Base-by-base conservation (phyloP, 1,140 invertebrate species). In the Hylaeus volcanicus region DNA sequence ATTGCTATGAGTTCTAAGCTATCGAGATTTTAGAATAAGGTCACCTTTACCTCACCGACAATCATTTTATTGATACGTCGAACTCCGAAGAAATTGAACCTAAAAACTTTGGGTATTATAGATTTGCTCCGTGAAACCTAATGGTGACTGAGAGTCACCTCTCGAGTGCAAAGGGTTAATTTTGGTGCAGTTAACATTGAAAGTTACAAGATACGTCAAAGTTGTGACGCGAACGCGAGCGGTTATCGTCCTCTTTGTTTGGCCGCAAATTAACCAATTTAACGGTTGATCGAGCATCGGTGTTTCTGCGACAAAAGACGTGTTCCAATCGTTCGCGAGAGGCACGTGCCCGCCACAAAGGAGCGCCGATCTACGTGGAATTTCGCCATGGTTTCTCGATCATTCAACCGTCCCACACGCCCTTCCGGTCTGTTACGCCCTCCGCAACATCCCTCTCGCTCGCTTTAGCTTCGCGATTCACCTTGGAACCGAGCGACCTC, bases 371-470 rank as follows among this genome's bases (percentile, higher is more conserved):
- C 55, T 77, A 81, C 66, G 74, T 76, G 83, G 76, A 87, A 83
- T 87, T 85, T 79, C 70, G 81, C 79, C 74, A 75, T 60, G 73
- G 79, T 73, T 85, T 55, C 83, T 48, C 81, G 79, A 79, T 74
- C 79, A 75, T 83, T 85, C 69, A 75, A 77, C 66, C 79, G 39
- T 53, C 45, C 45, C 58, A 43, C 63, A 53, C 61, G 43, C 61
- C 53, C 72, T 83, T 74, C 78, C 65, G 63, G 65, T 65, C 84
- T 80, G 71, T 72, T 79, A 79, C 71, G 43, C 61, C 83, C 63
- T 72, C 78, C 66, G 5, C 56, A 53, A 69, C 26, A 68, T 58
- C 73, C 43, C 56, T 39, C 76, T 73, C 60, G 26, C 53, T 79
- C 79, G 55, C 79, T 80, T 79, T 75, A 80, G 69, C 79, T 63